phyloP scores from a whole-genome alignment of 2,113 vertebrate genomes.

The Isichthys henryi region DNA sequence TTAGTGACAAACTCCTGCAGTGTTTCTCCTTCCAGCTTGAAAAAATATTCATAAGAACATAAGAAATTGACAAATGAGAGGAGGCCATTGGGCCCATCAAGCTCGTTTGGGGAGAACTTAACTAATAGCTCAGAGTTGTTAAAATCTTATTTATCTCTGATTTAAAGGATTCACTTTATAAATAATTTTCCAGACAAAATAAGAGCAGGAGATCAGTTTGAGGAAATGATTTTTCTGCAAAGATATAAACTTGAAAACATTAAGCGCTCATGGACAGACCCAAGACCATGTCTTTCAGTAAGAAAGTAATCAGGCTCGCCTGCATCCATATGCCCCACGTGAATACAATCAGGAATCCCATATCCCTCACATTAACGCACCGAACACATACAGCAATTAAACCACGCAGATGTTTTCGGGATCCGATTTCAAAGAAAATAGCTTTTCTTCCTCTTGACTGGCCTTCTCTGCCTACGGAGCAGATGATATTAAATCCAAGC shows the following conservation, averaged over 20 bases:
- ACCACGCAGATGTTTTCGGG: not conserved
- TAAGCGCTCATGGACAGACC: not conserved
- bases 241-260: not conserved
- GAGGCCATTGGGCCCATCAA: too few species aligned
- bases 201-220: not conserved
- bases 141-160: too few species aligned
- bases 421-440: not conserved
- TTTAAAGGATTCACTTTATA: too few species aligned
- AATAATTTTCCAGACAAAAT: not conserved
- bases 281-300: not conserved
- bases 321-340: not conserved
- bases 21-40: not conserved
- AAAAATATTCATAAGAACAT: not conserved
- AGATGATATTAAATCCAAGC: not conserved
- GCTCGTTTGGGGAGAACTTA: too few species aligned
- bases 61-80: too few species aligned
- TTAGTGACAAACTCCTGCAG: not conserved
- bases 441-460: not conserved
- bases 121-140: too few species aligned
- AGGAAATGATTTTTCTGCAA: not conserved
- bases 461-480: not conserved
- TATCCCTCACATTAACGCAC: not conserved
- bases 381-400: slow-evolving; percentile 4
- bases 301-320: not conserved
- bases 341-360: not conserved